Evolutionary conservation across 2,113 vertebrate species (phyloP).

Genomic region (Pao palembangensis): DNA sequence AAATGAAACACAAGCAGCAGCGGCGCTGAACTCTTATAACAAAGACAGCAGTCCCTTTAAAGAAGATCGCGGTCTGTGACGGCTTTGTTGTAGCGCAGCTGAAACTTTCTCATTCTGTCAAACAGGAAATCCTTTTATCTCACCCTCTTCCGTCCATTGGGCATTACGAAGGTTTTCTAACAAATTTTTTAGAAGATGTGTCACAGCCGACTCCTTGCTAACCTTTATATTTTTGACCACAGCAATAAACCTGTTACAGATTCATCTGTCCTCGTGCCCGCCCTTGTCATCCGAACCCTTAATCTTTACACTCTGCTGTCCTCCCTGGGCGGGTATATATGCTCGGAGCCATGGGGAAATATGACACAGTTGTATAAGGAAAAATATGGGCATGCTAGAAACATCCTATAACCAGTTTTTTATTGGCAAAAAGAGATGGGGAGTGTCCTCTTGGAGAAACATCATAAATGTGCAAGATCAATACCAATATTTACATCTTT

Average conservation of each 20-base stretch:
- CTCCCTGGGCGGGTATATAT: constrained; percentile 56
- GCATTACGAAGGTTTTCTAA: constrained; percentile 26
- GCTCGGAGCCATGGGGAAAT: constrained; percentile 49
- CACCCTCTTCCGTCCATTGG: constrained; percentile 26
- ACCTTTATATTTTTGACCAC: constrained; percentile 69
- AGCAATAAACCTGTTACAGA: constrained; percentile 65
- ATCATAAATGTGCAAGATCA: constrained; percentile 55
- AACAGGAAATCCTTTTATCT: constrained; percentile 59
- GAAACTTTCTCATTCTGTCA: constrained; percentile 40
- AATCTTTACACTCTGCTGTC: constrained; percentile 59
- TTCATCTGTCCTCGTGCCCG: constrained; percentile 61
- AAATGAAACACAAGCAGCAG: constrained; percentile 26
- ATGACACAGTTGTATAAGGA: constrained; percentile 65
- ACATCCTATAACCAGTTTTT: constrained; percentile 61
- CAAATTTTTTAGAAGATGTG: constrained; percentile 39
- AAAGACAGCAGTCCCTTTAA: constrained; percentile 22
- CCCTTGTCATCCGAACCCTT: constrained; percentile 63
- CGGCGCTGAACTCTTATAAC: constrained; percentile 14
- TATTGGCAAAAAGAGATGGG: constrained; percentile 49
- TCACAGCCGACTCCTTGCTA: constrained; percentile 65
- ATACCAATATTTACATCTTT: constrained; percentile 49
- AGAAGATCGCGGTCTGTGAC: constrained; percentile 21
- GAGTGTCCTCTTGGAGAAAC: constrained; percentile 39
- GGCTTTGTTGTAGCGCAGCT: constrained; percentile 39
- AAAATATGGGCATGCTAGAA: constrained; percentile 61